phyloP scores from a whole-genome alignment of 2,113 vertebrate genomes.

The Formicarius rufipectus region DNA sequence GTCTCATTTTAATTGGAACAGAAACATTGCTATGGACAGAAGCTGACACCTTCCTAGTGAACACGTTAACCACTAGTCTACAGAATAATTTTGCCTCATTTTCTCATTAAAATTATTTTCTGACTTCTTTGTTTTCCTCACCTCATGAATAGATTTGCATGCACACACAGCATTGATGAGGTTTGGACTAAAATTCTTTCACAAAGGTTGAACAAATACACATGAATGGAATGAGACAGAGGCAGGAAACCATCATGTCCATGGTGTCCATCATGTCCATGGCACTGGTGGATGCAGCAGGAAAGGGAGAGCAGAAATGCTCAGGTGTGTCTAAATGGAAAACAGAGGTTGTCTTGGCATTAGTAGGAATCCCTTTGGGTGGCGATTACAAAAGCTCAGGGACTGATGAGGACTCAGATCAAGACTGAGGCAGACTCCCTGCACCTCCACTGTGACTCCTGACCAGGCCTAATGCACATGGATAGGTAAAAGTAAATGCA shows the following conservation, averaged over 20 bases:
- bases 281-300: neutral
- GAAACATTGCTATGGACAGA: neutral
- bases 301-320: neutral
- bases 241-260: neutral
- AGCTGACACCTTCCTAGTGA: neutral
- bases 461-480: neutral
- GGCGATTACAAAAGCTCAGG: neutral
- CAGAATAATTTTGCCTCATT: neutral
- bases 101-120: neutral
- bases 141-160: neutral
- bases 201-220: neutral
- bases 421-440: neutral
- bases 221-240: neutral
- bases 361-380: neutral
- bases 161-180: rapidly evolving
- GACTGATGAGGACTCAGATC: no score
- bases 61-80: neutral
- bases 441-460: neutral
- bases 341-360: neutral
- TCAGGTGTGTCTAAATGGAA: neutral
- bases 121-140: neutral
- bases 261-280: no score
- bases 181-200: neutral
- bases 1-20: neutral
- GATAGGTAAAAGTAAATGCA: neutral